These are phyloP conservation scores for Scatophagus argus DNA, from an alignment of 2,113 vertebrate species.

Conservation along the genomic window DNA sequence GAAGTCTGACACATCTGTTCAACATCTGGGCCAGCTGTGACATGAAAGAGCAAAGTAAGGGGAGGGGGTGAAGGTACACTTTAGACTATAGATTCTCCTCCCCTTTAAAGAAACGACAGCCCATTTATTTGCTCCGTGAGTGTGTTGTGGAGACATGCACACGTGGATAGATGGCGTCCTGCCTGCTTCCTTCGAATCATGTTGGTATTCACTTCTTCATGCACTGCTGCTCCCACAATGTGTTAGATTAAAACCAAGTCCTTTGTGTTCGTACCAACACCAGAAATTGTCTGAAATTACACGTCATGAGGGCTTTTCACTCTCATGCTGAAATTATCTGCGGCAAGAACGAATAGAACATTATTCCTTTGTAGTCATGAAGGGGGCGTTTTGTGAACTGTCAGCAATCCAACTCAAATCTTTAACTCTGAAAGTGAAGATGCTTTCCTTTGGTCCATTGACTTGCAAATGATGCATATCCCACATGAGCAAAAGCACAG, in stretches of 20 bases:
- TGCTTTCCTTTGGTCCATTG: slow-evolving; percentile 46
- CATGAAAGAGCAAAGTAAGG: slow-evolving; percentile 66
- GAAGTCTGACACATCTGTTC: slow-evolving; percentile 80
- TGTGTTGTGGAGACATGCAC: slow-evolving; percentile 24
- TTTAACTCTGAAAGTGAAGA: slow-evolving; percentile 50
- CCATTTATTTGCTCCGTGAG: slow-evolving; percentile 32
- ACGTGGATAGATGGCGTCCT: slow-evolving; percentile 42
- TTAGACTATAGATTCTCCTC: slow-evolving; percentile 53
- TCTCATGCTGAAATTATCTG: slow-evolving; percentile 41
- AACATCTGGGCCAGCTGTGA: slow-evolving; percentile 80
- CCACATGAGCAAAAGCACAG: background rate
- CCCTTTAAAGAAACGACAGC: slow-evolving; percentile 46
- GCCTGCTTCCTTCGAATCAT: slow-evolving; percentile 14
- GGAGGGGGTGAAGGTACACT: slow-evolving; percentile 49
- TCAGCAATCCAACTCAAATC: slow-evolving; percentile 35
- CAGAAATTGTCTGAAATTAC: slow-evolving; percentile 33
- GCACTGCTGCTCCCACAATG: slow-evolving; percentile 2
- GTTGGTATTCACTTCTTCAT: background rate
- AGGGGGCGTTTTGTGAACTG: slow-evolving; percentile 31
- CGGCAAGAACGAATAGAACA: slow-evolving; percentile 3
- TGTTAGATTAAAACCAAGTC: slow-evolving; percentile 9
- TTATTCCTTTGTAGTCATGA: background rate
- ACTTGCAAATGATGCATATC: slow-evolving; percentile 68
- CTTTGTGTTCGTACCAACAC: slow-evolving; percentile 4
- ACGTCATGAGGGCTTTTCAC: slow-evolving; percentile 5